Evolutionary conservation across 2,797 vertebrate species (phyloP).

Genomic region (Acropternis orthonyx): DNA sequence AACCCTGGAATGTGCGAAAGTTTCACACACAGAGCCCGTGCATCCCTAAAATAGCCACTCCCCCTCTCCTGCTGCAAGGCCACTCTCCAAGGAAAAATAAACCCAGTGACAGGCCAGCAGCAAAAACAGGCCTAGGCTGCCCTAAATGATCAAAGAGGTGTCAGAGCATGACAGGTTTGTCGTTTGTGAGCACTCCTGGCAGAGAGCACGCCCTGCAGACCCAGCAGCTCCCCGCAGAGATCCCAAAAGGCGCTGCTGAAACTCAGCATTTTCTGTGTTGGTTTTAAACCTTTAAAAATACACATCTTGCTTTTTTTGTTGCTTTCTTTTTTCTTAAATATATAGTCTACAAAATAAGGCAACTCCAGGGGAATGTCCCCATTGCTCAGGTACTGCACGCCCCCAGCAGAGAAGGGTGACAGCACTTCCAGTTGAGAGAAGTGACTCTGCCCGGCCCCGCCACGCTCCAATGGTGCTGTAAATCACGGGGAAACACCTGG

Average conservation of each 20-base stretch:
- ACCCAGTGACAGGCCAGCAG: not conserved
- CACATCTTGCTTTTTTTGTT: not conserved
- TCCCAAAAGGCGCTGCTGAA: not conserved
- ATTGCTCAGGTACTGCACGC: not conserved
- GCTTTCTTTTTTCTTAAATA: not conserved
- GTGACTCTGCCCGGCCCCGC: not conserved
- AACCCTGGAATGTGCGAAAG: not conserved
- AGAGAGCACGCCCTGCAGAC: not conserved
- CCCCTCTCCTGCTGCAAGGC: not conserved
- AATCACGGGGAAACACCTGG: not conserved
- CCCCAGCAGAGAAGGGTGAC: not conserved
- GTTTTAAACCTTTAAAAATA: not conserved
- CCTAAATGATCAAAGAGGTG: not conserved
- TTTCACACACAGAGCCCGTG: accelerated
- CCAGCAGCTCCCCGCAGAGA: not conserved
- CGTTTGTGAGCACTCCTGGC: not conserved
- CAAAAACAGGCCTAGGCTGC: not conserved
- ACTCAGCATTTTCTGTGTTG: not conserved
- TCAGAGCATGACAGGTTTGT: not conserved
- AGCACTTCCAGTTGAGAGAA: constrained; percentile 30
- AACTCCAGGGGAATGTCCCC: not conserved
- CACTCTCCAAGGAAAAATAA: not conserved
- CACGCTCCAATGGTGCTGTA: not conserved
- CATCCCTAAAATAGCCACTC: not conserved
- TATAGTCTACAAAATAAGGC: constrained; percentile 62